These are phyloP conservation scores for Hyperopisus bebe DNA, from an alignment of 2,113 vertebrate species.

Conservation along the genomic window DNA sequence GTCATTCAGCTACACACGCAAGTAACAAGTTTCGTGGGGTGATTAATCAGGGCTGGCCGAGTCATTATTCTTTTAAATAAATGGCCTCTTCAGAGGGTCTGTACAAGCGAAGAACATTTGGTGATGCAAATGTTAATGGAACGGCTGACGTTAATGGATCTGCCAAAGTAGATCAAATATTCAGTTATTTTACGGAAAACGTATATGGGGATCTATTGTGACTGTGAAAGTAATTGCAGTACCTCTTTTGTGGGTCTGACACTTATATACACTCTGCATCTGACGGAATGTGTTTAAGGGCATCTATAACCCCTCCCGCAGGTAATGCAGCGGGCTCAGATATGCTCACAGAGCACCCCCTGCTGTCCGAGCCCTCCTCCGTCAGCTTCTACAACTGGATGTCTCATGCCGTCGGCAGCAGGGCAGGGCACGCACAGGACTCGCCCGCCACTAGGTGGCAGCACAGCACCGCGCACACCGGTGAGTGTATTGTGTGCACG, in stretches of 20 bases:
- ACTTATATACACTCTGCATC: neutral
- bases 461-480: conserved; percentile 86
- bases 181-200: neutral
- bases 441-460: conserved; percentile 76
- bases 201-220: neutral
- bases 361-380: conserved; percentile 86
- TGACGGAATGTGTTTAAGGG: neutral
- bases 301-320: conserved; percentile 33
- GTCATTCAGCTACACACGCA: neutral
- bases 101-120: neutral
- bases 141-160: neutral
- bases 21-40: neutral
- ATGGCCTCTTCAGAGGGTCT: neutral
- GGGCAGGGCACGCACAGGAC: conserved; percentile 69
- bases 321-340: conserved; percentile 79
- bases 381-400: conserved; percentile 99
- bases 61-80: neutral
- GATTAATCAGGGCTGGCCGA: neutral
- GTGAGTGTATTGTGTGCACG: conserved; percentile 48
- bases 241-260: neutral
- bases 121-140: neutral
- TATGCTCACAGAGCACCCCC: conserved; percentile 88
- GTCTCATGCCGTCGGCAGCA: conserved; percentile 93
- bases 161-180: neutral
- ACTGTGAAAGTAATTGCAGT: neutral